These are phyloP conservation scores for Diachasmimorpha longicaudata DNA, from an alignment of 1,140 invertebrate genomes.

Conservation along the genomic window DNA sequence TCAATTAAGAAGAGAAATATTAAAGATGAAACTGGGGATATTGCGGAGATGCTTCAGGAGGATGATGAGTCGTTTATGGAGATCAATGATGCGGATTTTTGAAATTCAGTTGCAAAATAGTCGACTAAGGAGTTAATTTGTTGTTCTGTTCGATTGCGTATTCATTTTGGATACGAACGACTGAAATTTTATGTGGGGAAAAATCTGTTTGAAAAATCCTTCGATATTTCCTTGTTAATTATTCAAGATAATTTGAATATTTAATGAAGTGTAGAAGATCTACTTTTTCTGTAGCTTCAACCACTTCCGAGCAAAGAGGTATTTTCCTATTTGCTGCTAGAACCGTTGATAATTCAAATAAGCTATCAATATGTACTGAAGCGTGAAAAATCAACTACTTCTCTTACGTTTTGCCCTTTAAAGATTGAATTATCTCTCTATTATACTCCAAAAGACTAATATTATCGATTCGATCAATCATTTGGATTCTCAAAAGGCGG, in stretches of 20 bases:
- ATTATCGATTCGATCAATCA: too few species aligned
- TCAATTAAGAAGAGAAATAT: neutral
- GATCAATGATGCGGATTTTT: neutral
- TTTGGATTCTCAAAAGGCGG: too few species aligned
- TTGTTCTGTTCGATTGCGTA: neutral
- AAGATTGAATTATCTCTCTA: too few species aligned
- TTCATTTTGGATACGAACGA: neutral
- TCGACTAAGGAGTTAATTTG: neutral
- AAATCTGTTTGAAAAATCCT: too few species aligned
- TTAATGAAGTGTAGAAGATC: neutral
- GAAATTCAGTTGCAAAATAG: neutral
- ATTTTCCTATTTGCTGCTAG: too few species aligned
- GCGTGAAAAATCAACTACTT: too few species aligned
- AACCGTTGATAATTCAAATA: too few species aligned
- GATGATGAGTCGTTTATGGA: conserved; percentile 26
- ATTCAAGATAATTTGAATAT: too few species aligned
- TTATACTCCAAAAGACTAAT: too few species aligned
- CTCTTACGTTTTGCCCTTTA: too few species aligned
- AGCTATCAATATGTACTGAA: too few species aligned
- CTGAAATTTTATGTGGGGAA: neutral
- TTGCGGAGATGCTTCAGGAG: conserved; percentile 39
- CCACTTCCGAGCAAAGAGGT: neutral
- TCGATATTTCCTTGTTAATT: too few species aligned
- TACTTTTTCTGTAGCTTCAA: neutral
- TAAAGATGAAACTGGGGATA: conserved; percentile 37